phyloP scores from a whole-genome alignment of 2,888 invertebrate genomes.

The Ditylenchus weischeri region DNA sequence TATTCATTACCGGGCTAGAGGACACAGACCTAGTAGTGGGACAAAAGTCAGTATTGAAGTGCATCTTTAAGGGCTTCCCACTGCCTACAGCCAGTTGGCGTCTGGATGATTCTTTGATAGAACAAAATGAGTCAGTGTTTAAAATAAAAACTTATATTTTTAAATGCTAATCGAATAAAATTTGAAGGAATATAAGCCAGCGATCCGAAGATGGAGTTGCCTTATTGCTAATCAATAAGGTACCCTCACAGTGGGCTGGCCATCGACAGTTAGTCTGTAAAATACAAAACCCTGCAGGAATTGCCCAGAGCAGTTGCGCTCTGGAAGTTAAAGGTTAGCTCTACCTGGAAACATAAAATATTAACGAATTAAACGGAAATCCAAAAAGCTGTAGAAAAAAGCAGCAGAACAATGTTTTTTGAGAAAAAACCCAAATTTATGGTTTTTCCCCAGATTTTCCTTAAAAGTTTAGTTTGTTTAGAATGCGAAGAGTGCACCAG shows the following conservation, averaged over 20 bases:
- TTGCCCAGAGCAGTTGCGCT: not conserved
- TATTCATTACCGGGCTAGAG: not conserved
- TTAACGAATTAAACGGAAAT: too few species aligned
- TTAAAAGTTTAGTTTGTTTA: not conserved
- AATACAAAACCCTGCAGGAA: constrained; percentile 2
- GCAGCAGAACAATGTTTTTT: too few species aligned
- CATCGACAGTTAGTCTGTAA: not conserved
- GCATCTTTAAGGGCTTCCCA: not conserved
- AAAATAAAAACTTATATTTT: not conserved
- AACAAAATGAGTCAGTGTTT: constrained; percentile 1
- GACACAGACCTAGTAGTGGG: not conserved
- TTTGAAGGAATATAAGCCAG: not conserved
- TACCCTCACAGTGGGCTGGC: not conserved
- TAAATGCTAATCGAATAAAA: too few species aligned
- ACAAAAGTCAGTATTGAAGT: constrained; percentile 2
- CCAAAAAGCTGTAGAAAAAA: too few species aligned
- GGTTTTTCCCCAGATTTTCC: too few species aligned
- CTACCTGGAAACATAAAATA: too few species aligned
- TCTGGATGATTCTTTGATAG: not conserved
- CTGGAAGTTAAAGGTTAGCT: not conserved
- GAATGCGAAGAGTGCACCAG: constrained; percentile 1
- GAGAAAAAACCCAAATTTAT: too few species aligned
- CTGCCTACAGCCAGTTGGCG: not conserved
- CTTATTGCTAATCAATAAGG: not conserved
- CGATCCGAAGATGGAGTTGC: constrained; percentile 2